Percentiles rank a stretch among this genome's conserved stretches.
Evolutionary conservation across 1,140 invertebrate genomes (phyloP).

Genomic region (Schmidtea mediterranea): DNA sequence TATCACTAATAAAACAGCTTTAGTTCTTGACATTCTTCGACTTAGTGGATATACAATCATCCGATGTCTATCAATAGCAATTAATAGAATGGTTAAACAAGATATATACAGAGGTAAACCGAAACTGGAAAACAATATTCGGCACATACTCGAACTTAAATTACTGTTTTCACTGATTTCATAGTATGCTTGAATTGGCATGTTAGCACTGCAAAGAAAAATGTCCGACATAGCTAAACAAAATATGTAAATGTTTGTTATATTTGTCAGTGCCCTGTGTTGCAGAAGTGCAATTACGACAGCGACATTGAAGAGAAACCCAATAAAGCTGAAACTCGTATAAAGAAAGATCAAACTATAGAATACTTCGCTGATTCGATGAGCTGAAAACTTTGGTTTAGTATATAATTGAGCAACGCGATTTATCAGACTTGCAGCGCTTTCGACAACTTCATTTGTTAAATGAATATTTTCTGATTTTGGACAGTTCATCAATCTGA

Average conservation of each 20-base stretch:
- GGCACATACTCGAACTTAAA: constrained; percentile 12
- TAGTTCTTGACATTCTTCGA: constrained; percentile 13
- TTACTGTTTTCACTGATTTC: not conserved
- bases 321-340: too few relatives aligned
- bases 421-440: too few relatives aligned
- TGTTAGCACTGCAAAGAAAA: not conserved
- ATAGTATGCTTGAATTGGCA: not conserved
- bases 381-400: too few relatives aligned
- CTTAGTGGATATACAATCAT: constrained; percentile 35
- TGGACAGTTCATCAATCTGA: too few relatives aligned
- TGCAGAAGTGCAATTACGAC: too few relatives aligned
- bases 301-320: too few relatives aligned
- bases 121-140: constrained; percentile 18
- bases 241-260: constrained; percentile 1
- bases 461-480: too few relatives aligned
- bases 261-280: not conserved
- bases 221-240: not conserved
- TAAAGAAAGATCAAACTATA: too few relatives aligned
- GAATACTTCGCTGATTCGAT: too few relatives aligned
- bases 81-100: constrained; percentile 40
- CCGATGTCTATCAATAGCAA: constrained; percentile 40
- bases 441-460: too few relatives aligned
- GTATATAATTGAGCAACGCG: too few relatives aligned
- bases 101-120: constrained; percentile 39
- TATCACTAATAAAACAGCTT: constrained; percentile 10